Evolutionary conservation across 1,140 invertebrate species (phyloP).

Genomic region (Drosophila mayri): DNA sequence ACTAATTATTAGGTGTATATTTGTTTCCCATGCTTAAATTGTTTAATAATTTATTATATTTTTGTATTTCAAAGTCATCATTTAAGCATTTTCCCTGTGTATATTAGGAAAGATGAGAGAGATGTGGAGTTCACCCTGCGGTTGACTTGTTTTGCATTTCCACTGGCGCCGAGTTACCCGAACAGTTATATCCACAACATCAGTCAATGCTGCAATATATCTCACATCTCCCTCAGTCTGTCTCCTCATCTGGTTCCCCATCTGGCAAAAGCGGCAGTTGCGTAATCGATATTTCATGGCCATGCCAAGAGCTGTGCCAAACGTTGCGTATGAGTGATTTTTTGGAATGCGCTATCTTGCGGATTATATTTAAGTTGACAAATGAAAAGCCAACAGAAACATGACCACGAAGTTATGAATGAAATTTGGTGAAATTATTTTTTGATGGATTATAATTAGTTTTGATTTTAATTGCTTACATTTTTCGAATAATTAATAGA

Average conservation of each 20-base stretch:
- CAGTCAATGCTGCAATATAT: slow-evolving; percentile 41
- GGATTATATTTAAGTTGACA: slow-evolving; percentile 36
- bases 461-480: background rate
- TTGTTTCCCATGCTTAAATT: too few species aligned
- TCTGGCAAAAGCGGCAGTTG: slow-evolving; percentile 32
- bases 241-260: background rate
- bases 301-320: slow-evolving; percentile 53
- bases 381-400: slow-evolving; percentile 26
- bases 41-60: too few species aligned
- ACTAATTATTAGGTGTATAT: too few species aligned
- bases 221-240: slow-evolving; percentile 3
- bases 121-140: slow-evolving; percentile 20
- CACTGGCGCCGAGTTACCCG: slow-evolving; percentile 13
- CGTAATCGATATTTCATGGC: slow-evolving; percentile 80
- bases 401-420: slow-evolving; percentile 21
- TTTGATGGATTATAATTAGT: slow-evolving; percentile 1
- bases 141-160: slow-evolving; percentile 71
- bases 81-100: background rate
- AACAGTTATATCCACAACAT: slow-evolving; percentile 54
- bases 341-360: slow-evolving; percentile 33
- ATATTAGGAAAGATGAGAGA: background rate
- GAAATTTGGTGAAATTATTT: slow-evolving; percentile 5
- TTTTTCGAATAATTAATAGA: background rate
- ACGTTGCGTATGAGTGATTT: slow-evolving; percentile 80
- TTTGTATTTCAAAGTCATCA: too few species aligned